Evolutionary conservation across 2,797 vertebrate genomes (phyloP).

Genomic region (Clarias platycephalus): DNA sequence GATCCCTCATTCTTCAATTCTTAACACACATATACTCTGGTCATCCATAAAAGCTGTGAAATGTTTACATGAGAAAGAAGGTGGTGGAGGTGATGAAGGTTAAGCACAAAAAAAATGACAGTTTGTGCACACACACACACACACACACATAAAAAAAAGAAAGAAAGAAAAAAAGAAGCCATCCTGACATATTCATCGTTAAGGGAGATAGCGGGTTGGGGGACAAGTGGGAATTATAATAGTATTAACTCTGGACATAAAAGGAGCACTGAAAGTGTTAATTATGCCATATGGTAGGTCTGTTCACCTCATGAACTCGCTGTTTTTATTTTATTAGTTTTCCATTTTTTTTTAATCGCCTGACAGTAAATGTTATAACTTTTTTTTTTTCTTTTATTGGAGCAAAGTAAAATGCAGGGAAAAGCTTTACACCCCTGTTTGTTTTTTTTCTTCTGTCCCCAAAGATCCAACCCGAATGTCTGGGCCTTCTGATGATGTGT

Average conservation of each 20-base stretch:
- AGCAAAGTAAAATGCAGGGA: neutral
- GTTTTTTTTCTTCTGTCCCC: constrained; percentile 11
- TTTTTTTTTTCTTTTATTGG: neutral
- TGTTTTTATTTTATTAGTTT: neutral
- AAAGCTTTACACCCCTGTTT: constrained; percentile 12
- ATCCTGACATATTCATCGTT: neutral
- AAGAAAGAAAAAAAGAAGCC: neutral
- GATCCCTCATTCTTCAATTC: neutral
- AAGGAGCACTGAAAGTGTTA: neutral
- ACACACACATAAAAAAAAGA: neutral
- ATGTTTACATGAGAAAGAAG: neutral
- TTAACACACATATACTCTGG: neutral
- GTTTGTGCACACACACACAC: too few relatives aligned
- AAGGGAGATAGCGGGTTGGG: neutral
- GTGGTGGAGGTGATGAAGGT: neutral
- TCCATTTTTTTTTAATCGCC: constrained; percentile 6
- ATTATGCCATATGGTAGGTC: constrained; percentile 6
- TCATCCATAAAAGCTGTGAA: neutral
- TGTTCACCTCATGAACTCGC: constrained; percentile 19
- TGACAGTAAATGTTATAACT: constrained; percentile 26
- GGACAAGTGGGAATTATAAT: neutral
- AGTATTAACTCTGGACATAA: constrained; percentile 17
- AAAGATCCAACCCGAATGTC: constrained; percentile 32
- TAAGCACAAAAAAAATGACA: neutral
- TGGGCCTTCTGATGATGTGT: constrained; percentile 46